Evolutionary conservation across 2,113 vertebrate genomes (phyloP).

Genomic region (Falco punctatus): DNA sequence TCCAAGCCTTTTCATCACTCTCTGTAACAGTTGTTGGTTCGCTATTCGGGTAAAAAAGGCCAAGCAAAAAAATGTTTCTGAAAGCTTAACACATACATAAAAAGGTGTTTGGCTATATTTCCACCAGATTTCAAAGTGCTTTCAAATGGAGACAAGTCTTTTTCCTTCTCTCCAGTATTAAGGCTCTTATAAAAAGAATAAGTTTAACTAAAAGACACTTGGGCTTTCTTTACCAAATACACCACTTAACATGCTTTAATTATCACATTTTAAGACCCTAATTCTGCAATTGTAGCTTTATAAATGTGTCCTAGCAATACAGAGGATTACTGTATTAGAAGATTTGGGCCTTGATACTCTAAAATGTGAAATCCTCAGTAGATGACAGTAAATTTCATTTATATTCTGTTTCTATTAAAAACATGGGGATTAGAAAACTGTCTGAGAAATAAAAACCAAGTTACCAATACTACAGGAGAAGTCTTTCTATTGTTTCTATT

Average conservation of each 20-base stretch:
- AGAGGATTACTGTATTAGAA: background rate
- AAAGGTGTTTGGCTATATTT: background rate
- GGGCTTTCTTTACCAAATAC: background rate
- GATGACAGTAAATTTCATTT: background rate
- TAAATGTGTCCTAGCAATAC: background rate
- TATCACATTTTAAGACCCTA: background rate
- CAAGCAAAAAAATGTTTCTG: background rate
- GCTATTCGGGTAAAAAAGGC: background rate
- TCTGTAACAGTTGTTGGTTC: background rate
- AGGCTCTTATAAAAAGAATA: background rate
- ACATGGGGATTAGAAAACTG: background rate
- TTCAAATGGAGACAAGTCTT: conserved; percentile 15
- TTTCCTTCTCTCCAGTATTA: conserved; percentile 42
- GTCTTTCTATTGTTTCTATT: background rate
- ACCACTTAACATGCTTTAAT: background rate
- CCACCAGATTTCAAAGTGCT: conserved; percentile 30
- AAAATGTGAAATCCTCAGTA: background rate
- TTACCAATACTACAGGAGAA: background rate
- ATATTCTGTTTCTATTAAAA: background rate
- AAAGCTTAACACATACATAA: background rate
- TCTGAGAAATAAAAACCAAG: background rate
- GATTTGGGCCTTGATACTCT: background rate
- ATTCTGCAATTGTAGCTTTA: background rate
- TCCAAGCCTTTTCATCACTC: background rate
- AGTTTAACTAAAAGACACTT: conserved; percentile 36